Conservation (phyloP, 2,797 vertebrate species). For the Chelonia mydas region DNA sequence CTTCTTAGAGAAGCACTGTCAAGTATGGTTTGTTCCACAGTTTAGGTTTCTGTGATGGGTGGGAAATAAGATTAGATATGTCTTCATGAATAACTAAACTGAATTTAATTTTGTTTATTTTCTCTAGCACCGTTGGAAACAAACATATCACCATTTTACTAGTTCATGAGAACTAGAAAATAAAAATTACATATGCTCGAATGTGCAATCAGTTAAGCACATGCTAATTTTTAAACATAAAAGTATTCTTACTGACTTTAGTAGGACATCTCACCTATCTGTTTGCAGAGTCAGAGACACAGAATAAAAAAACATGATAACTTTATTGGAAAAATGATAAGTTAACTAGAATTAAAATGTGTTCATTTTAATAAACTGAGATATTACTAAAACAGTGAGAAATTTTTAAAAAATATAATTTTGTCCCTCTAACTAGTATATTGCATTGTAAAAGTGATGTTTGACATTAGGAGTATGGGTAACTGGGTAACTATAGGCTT, state of each 20-base stretch:
- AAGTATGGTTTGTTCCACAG: neutral
- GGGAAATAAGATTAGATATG: neutral
- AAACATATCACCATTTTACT: neutral
- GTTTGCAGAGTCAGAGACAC: neutral
- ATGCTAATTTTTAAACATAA: neutral
- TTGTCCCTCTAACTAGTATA: neutral
- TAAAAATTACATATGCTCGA: neutral
- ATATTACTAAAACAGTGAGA: neutral
- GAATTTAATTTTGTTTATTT: too few relatives aligned
- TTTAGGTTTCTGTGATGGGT: neutral
- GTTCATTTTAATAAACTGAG: conserved; percentile 12
- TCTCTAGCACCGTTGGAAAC: too few relatives aligned
- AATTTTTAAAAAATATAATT: neutral
- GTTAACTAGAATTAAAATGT: conserved; percentile 10
- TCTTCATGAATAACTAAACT: neutral
- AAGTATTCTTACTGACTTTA: neutral
- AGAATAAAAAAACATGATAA: neutral
- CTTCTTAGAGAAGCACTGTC: neutral
- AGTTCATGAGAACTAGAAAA: neutral
- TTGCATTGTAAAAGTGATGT: neutral
- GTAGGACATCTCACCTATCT: neutral
- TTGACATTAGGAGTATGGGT: neutral
- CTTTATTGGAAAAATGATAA: neutral
- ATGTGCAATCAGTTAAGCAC: neutral
- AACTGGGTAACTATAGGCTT: neutral